Percentiles rank a stretch among this genome's conserved stretches.
phyloP scores from a whole-genome alignment of 2,797 vertebrate genomes.

The Anniella stebbinsi region DNA sequence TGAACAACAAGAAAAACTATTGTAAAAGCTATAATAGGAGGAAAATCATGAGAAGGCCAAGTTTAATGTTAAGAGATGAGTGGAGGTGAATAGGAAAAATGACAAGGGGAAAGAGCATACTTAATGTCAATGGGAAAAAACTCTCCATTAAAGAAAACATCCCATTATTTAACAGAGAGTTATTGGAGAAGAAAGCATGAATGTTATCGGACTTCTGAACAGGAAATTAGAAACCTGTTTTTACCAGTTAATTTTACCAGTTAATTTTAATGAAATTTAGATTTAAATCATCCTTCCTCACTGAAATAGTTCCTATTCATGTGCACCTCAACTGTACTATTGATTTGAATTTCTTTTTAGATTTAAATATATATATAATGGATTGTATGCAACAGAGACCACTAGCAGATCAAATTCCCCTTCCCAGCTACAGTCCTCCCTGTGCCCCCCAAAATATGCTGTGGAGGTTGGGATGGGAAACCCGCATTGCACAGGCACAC shows the following conservation, averaged over 20 bases:
- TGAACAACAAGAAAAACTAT: too few relatives aligned
- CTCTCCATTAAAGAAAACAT: neutral
- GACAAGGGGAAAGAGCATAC: neutral
- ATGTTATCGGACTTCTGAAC: neutral
- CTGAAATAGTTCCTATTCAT: neutral
- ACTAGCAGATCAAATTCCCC: too few relatives aligned
- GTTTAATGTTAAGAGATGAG: neutral
- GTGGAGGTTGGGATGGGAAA: too few relatives aligned
- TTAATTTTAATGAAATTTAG: neutral
- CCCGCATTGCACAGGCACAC: too few relatives aligned
- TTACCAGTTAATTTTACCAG: neutral
- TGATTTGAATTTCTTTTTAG: neutral
- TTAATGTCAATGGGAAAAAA: neutral
- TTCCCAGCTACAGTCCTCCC: too few relatives aligned
- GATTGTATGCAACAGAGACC: too few relatives aligned
- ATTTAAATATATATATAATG: too few relatives aligned
- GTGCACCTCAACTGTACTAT: neutral
- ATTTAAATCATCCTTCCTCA: neutral
- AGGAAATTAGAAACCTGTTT: neutral
- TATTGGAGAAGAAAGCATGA: neutral
- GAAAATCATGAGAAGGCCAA: neutral
- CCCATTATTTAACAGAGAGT: neutral
- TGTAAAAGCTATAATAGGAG: neutral
- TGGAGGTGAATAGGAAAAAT: neutral
- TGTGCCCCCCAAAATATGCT: too few relatives aligned